These are phyloP conservation scores for Florisuga fusca DNA, from an alignment of 2,797 vertebrate species.

Conservation along the genomic window DNA sequence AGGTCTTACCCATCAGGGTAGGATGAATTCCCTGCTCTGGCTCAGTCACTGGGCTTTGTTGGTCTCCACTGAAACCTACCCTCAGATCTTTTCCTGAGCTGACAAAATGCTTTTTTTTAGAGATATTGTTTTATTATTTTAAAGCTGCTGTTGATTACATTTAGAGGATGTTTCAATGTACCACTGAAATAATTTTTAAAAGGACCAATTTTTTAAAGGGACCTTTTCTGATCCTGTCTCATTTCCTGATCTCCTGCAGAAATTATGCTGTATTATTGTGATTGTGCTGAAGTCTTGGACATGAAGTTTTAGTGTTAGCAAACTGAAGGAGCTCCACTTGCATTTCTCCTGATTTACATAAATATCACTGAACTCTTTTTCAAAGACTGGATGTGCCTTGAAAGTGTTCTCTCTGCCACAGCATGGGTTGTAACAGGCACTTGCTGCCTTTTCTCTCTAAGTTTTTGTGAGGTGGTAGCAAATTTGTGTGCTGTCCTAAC, in stretches of 20 bases:
- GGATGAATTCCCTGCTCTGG: background rate
- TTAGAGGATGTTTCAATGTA: background rate
- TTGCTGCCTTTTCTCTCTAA: background rate
- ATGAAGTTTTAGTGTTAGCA: background rate
- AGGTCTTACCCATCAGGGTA: background rate
- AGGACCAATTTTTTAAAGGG: background rate
- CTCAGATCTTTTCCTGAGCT: background rate
- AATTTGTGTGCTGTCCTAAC: background rate
- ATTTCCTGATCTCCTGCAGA: background rate
- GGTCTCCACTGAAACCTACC: background rate
- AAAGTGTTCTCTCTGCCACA: background rate
- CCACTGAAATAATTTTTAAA: background rate
- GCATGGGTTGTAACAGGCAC: accelerated
- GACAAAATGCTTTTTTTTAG: background rate
- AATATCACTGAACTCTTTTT: background rate
- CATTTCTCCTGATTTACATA: background rate
- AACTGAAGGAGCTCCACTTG: background rate
- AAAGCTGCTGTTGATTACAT: background rate
- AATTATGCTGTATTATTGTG: accelerated
- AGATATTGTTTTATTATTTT: background rate
- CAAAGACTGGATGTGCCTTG: background rate
- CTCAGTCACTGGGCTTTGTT: background rate
- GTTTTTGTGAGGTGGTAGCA: background rate
- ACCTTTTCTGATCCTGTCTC: background rate
- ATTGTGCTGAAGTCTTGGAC: background rate